These are phyloP conservation scores for Agrilus biguttatus DNA, from an alignment of 2,888 invertebrate species.

Conservation along the genomic window DNA sequence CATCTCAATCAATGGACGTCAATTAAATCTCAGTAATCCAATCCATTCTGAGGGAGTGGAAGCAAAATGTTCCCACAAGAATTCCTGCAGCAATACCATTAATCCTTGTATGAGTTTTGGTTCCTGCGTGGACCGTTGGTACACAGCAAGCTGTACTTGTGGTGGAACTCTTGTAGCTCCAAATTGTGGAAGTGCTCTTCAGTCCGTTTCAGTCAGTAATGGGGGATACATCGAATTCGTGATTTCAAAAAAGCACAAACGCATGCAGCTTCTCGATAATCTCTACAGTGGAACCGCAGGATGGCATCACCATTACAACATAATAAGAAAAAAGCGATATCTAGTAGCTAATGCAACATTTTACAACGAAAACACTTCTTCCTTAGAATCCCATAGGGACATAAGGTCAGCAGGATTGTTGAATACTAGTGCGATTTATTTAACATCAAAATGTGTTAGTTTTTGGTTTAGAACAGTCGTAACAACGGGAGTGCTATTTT, in stretches of 20 bases:
- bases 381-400: slow-evolving; percentile 3
- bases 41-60: slow-evolving; percentile 56
- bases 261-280: slow-evolving; percentile 73
- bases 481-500: slow-evolving; percentile 67
- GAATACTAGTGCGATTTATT: slow-evolving; percentile 8
- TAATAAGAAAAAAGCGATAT: slow-evolving; percentile 23
- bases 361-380: neutral
- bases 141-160: slow-evolving; percentile 54
- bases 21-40: slow-evolving; percentile 67
- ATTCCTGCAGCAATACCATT: slow-evolving; percentile 41
- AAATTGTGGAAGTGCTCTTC: slow-evolving; percentile 64
- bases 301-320: slow-evolving; percentile 36
- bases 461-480: slow-evolving; percentile 70
- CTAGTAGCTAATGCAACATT: slow-evolving; percentile 10
- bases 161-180: slow-evolving; percentile 57
- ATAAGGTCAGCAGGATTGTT: slow-evolving; percentile 9
- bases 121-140: slow-evolving; percentile 76
- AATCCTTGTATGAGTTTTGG: slow-evolving; percentile 50
- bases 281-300: slow-evolving; percentile 59
- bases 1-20: slow-evolving; percentile 73
- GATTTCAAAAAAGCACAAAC: slow-evolving; percentile 68
- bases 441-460: slow-evolving; percentile 49
- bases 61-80: slow-evolving; percentile 61
- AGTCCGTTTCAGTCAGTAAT: slow-evolving; percentile 63
- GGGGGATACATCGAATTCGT: slow-evolving; percentile 66